Evolutionary conservation across 2,888 invertebrate species (phyloP).

Genomic region (Macaria notata): DNA sequence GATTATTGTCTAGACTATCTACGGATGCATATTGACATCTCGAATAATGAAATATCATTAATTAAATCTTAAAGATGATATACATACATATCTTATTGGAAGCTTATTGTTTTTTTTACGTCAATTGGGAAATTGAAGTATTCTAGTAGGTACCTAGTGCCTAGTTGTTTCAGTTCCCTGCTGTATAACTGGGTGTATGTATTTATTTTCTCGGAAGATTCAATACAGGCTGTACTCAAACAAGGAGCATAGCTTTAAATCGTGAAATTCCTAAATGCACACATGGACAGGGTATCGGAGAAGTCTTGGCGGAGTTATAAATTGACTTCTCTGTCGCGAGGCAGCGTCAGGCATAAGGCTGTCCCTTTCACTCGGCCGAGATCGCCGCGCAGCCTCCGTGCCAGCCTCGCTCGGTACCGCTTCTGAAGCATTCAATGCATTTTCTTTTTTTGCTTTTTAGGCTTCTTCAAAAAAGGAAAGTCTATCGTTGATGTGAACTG

Average conservation of each 20-base stretch:
- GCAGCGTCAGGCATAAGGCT: conserved; percentile 35
- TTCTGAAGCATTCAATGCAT: conserved; percentile 51
- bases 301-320: conserved; percentile 40
- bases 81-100: no score
- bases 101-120: no score
- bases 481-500: conserved; percentile 25
- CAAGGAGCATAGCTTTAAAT: conserved; percentile 36
- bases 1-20: no score
- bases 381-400: conserved; percentile 52
- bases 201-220: conserved; percentile 21
- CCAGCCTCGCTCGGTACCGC: conserved; percentile 51
- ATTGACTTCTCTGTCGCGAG: conserved; percentile 48
- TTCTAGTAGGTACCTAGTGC: no score
- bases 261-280: conserved; percentile 48
- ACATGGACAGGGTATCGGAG: conserved; percentile 32
- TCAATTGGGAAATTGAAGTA: no score
- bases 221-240: conserved; percentile 26
- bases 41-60: no score
- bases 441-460: conserved; percentile 49
- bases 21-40: no score
- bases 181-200: no score
- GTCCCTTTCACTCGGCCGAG: conserved; percentile 49
- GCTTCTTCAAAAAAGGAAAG: conserved; percentile 39
- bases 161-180: no score
- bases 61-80: no score